A percentile compares a stretch with the other conserved stretches of the same genome.
phyloP scores from a whole-genome alignment of 2,797 vertebrate species.

The Esox masquinongy region DNA sequence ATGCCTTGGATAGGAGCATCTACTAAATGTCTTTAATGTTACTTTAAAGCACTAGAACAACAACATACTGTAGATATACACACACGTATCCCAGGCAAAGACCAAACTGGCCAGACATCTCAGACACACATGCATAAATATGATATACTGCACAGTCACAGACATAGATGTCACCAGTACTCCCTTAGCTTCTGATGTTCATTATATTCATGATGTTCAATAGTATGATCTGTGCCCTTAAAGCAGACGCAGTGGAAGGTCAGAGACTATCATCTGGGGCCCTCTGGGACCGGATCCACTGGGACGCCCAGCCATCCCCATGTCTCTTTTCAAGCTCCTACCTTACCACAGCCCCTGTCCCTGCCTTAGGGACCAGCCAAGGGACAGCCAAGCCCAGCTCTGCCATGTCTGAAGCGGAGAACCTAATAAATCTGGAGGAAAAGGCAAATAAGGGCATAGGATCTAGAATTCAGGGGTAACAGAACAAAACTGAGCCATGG shows the following conservation, averaged over 20 bases:
- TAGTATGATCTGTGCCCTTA: conserved; percentile 48
- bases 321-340: conserved; percentile 19
- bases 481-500: not conserved
- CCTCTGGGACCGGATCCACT: conserved; percentile 54
- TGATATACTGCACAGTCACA: not conserved
- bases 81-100: not conserved
- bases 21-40: too few relatives aligned
- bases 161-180: not conserved
- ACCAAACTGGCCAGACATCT: not conserved
- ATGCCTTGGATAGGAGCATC: too few relatives aligned
- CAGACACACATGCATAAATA: not conserved
- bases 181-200: not conserved
- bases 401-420: conserved; percentile 34
- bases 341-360: not conserved
- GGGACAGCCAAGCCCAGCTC: conserved; percentile 23
- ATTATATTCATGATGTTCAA: not conserved
- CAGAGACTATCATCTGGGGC: conserved; percentile 61
- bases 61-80: not conserved
- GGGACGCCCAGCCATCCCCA: conserved; percentile 51
- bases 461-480: not conserved
- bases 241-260: conserved; percentile 58
- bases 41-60: too few relatives aligned
- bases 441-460: not conserved
- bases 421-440: conserved; percentile 27
- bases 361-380: conserved; percentile 49